Percentiles rank a stretch among this genome's conserved stretches.
Evolutionary conservation across 2,797 vertebrate genomes (phyloP).

Genomic region (Gila robusta): DNA sequence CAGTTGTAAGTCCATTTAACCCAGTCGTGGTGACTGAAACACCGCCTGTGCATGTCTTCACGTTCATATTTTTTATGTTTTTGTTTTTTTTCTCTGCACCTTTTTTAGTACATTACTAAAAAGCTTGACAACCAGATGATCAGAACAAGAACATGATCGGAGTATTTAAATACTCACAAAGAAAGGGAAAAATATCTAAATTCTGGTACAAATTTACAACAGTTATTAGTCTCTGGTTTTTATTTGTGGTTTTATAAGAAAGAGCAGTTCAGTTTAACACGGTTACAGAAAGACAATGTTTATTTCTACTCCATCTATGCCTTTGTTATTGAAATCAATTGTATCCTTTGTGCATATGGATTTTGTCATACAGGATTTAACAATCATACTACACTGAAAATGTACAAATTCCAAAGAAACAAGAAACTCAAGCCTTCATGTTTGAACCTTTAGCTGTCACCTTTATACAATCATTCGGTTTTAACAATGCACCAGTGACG

Average conservation of each 20-base stretch:
- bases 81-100: neutral
- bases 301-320: neutral
- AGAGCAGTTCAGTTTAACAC: neutral
- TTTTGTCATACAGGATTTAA: neutral
- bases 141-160: neutral
- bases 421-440: neutral
- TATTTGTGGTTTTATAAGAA: neutral
- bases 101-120: neutral
- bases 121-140: neutral
- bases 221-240: neutral
- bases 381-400: constrained; percentile 3
- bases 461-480: neutral
- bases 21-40: neutral
- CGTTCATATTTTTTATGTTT: neutral
- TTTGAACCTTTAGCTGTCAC: neutral
- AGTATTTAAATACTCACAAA: neutral
- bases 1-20: constrained; percentile 14
- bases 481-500: constrained; percentile 6
- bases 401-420: constrained; percentile 7
- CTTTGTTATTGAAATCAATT: neutral
- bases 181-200: neutral
- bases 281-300: neutral
- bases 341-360: neutral
- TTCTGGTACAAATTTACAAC: neutral
- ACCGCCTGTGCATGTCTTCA: neutral